Percentiles rank a stretch among this genome's conserved stretches.
These are phyloP conservation scores for Fabriciana adippe DNA, from an alignment of 2,888 invertebrate genomes.

Conservation along the genomic window DNA sequence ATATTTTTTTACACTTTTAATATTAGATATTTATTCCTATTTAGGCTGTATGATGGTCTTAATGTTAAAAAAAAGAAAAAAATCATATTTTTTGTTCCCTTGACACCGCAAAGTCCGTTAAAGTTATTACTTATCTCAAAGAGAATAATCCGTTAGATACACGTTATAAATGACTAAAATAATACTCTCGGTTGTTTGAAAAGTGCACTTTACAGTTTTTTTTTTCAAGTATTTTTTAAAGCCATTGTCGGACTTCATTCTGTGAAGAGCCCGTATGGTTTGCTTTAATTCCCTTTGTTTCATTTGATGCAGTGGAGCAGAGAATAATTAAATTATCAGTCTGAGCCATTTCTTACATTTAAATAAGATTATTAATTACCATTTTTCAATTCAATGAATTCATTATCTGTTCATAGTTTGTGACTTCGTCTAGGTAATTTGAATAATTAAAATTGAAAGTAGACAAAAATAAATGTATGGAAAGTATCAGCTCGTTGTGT, in stretches of 20 bases:
- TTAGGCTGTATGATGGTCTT: no score
- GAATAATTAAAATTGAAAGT: no score
- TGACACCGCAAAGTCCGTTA: no score
- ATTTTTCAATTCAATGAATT: not conserved
- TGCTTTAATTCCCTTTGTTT: constrained; percentile 17
- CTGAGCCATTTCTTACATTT: constrained; percentile 5
- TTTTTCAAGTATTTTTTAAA: constrained; percentile 2
- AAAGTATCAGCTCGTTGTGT: no score
- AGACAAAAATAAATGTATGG: no score
- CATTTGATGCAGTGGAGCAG: not conserved
- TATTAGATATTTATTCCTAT: no score
- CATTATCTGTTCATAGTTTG: no score
- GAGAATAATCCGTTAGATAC: not conserved
- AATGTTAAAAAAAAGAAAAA: no score
- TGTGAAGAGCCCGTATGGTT: constrained; percentile 18
- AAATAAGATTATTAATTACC: constrained; percentile 4
- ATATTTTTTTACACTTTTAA: no score
- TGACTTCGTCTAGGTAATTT: no score
- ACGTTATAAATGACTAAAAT: constrained; percentile 11
- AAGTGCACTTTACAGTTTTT: constrained; percentile 10
- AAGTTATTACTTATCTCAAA: no score
- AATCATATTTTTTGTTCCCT: no score
- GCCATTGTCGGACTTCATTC: constrained; percentile 2
- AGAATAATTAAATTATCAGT: constrained; percentile 18
- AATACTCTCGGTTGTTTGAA: not conserved